Evolutionary conservation across 2,797 vertebrate genomes (phyloP).

Genomic region (Geotrypetes seraphini): DNA sequence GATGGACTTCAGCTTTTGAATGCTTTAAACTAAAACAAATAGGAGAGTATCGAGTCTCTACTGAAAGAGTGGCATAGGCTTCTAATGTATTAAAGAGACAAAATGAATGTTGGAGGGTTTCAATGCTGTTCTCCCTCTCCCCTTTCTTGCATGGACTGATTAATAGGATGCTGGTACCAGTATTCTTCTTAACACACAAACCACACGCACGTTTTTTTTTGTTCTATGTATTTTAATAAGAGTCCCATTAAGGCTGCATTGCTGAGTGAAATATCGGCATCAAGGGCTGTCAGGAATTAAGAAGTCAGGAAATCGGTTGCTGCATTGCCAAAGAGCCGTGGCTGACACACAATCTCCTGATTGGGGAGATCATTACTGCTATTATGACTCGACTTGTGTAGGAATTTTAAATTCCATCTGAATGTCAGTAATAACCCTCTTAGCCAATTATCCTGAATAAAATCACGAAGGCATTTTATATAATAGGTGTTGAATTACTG

Average conservation of each 20-base stretch:
- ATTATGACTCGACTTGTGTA: slow-evolving; percentile 83
- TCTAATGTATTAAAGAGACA: too few species aligned
- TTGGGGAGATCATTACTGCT: slow-evolving; percentile 93
- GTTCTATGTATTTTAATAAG: slow-evolving; percentile 69
- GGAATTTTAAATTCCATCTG: slow-evolving; percentile 91
- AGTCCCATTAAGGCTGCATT: slow-evolving; percentile 69
- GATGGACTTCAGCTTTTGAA: too few species aligned
- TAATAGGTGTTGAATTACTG: slow-evolving; percentile 85
- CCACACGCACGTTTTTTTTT: slow-evolving; percentile 42
- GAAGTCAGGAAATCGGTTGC: slow-evolving; percentile 72
- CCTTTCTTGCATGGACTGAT: slow-evolving; percentile 38
- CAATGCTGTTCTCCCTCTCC: slow-evolving; percentile 24
- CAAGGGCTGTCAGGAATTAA: slow-evolving; percentile 75
- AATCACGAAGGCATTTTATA: slow-evolving; percentile 93
- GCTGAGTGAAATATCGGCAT: slow-evolving; percentile 69
- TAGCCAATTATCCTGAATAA: slow-evolving; percentile 98
- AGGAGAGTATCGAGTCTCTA: too few species aligned
- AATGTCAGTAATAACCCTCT: slow-evolving; percentile 96
- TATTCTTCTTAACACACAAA: slow-evolving; percentile 48
- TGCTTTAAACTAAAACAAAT: too few species aligned
- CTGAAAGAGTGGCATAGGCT: too few species aligned
- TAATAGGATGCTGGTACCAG: slow-evolving; percentile 64
- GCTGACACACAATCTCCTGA: slow-evolving; percentile 78
- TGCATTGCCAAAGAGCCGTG: slow-evolving; percentile 66
- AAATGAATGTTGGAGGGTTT: too few species aligned